Evolutionary conservation across 2,113 vertebrate genomes (phyloP), one percentile per base, ranked within the genome.

Genomic region (Cottus gobio): DNA sequence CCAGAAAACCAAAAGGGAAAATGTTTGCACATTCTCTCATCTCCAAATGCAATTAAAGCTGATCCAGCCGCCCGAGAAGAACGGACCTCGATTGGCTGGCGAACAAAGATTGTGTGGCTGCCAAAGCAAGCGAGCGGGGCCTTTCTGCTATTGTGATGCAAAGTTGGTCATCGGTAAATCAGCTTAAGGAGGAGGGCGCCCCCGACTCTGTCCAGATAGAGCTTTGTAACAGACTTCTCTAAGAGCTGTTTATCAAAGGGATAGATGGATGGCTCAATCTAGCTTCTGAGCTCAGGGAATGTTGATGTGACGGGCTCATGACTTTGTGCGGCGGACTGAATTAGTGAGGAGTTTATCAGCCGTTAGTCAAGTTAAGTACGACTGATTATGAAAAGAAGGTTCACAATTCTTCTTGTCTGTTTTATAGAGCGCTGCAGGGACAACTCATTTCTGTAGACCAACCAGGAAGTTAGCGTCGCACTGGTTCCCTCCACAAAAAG

Each of bases 81-180:
- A 83, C 75, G 71, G 73, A 64, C 76, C 84, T 89, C 75, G 82
- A 62, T 74, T 87, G 78, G 83, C 66, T 26, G 71, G 86, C 52
- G 83, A 86, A 84, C 74, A 67, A 70, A 84, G 84, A 71, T 7
- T 18, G 74, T 72, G 61, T 37, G 39, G 64, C 61, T 44, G 44
- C 62, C 61, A 72, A 44, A 63, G 83, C 52, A 76, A 72, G 65
- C 80, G 73, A 83, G 77, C 54, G 16, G 52, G 71, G 80, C 83
- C 87, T 44, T 75, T 75, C 58, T 50, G 64, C 83, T 83, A 88
- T 92, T 92, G 83, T 85, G 73, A 92, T 90, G 88, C 82, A 89
- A 80, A 80, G 66, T 28, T 64, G 37, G 71, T 79, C 58, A 54
- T 63, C 69, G 89, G 73, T 62, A 60, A 88, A 86, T 79, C 65